Base-by-base conservation (phyloP, 2,797 vertebrate genomes). In the Otolemur crassicaudatus region DNA sequence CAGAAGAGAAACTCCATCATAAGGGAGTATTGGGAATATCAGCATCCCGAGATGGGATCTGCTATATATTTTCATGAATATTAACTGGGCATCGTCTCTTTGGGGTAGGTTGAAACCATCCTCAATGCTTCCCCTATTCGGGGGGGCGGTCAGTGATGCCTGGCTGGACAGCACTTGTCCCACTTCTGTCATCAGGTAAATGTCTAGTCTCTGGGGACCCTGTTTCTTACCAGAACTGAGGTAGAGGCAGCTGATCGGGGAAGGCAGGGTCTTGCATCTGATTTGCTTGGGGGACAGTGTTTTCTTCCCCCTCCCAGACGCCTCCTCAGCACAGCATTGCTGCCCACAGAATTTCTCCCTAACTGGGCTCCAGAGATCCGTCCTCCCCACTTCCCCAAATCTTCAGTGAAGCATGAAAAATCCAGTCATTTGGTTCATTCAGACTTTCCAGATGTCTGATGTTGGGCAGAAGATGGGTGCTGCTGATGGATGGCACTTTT, bases 391-490 rank as follows among this genome's bases (percentile, higher is more conserved):
- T 91, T 56, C 80, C 65, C 70, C 53, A 65, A 72, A 46, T 70
- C 37, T 76, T 87, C 76, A 91, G 89, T 5, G 25, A 96, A 85
- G 87, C 81, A 85, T 94, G 95, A 91, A 95, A 82, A 93, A 90
- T 77, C 84, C 69, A 92, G 65, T 92, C 94, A 67, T 95, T 94
- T 83, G 80, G 37, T 75, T 94, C 87, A 83, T 92, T 97, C 95
- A 95, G 69, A 86, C 82, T 95, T 95, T 79, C 92, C 96, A 97
- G 91, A 83, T 97, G 81, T 96, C 49, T 82, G 87, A 81, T 56
- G n/a, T 90, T 93, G 92, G 72, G 93, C 43, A 75, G 84, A 65
- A 85, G 92, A 92, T 5, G 25, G 19, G 9, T 4, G 17, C 56
- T 81, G 61, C 86, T 97, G 93, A 96, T 3, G 43, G 92, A 70